Evolutionary conservation across 2,888 invertebrate genomes (phyloP), one percentile per base, ranked within the genome.

Genomic region (Hemaris fuciformis): DNA sequence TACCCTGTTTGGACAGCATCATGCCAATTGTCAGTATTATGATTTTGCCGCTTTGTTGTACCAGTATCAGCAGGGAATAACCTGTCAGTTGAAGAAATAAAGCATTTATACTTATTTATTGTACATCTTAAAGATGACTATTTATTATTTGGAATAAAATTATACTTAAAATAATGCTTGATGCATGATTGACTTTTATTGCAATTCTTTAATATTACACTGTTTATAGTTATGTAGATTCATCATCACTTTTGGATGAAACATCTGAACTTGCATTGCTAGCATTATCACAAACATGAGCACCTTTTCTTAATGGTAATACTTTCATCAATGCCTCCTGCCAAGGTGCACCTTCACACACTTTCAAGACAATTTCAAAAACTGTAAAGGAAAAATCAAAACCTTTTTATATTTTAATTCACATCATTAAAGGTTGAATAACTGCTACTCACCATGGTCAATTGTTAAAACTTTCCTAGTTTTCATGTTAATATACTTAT

Each of bases 391-490:
- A 66, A 59, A n/a, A 20, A 15, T 15, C 5, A 23, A 18, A 31
- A 18, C 10, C n/a, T n/a, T 27, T 2, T 27, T 4, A 2, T 3
- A 15, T 10, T n/a, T 31, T 18, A 27, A 31, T 3, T 31, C 18
- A 27, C 10, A 57, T 20, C 3, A 7, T 53, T 27, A 8, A n/a
- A 23, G 1, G n/a, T 3, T 23, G 13, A 1, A 5, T 8, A 31
- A 31, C 2, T 13, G 42, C 2, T 60, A 71, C 77, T 85, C 91
- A 97, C 97, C 99, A 93, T 99, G 99, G 88, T 98, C 98, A 71
- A 99, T 97, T 45, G 99, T 98, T 62, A 99, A 93, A 58, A 99
- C 99, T 91, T 97, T 97, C 73, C 99, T 94, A 5, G 97, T 96
- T 87, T 97, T 97, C 96, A 99, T 96, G 76, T 96, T 95, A 53